Conservation (phyloP, 2,113 vertebrate genomes). For the Mormyrus iriodes region DNA sequence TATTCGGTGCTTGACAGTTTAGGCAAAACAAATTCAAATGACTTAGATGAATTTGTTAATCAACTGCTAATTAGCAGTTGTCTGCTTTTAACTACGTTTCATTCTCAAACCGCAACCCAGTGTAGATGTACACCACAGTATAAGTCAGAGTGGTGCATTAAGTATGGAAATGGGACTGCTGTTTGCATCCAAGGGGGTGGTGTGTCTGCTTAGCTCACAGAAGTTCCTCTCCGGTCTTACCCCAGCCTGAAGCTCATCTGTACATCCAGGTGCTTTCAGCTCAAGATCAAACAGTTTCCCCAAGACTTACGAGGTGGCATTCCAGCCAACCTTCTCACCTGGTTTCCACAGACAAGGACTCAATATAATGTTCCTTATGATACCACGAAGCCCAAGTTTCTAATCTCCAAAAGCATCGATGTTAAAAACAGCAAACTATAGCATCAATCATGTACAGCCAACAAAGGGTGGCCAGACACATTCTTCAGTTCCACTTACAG, state of each 20-base stretch:
- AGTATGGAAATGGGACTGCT: not conserved
- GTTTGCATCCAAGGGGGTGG: not conserved
- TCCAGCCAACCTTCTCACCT: not conserved
- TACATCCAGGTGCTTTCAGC: not conserved
- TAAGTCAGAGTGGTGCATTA: not conserved
- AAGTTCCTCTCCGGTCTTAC: not conserved
- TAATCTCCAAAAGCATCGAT: not conserved
- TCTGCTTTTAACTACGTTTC: not conserved
- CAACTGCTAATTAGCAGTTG: not conserved
- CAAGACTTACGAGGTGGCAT: not conserved
- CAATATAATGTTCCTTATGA: not conserved
- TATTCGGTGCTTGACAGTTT: not conserved
- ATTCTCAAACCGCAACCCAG: not conserved
- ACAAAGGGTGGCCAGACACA: not conserved
- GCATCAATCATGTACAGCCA: not conserved
- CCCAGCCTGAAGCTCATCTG: not conserved
- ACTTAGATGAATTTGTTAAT: not conserved
- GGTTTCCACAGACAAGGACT: not conserved
- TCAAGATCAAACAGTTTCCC: not conserved
- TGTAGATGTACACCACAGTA: not conserved
- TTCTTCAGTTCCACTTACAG: not conserved
- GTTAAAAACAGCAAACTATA: not conserved
- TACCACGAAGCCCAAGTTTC: not conserved
- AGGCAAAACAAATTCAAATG: not conserved
- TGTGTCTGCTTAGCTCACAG: not conserved